These are phyloP conservation scores for Bergia puertoricense DNA, from an alignment of 92 coral and sea anemone genomes.

Conservation along the genomic window DNA sequence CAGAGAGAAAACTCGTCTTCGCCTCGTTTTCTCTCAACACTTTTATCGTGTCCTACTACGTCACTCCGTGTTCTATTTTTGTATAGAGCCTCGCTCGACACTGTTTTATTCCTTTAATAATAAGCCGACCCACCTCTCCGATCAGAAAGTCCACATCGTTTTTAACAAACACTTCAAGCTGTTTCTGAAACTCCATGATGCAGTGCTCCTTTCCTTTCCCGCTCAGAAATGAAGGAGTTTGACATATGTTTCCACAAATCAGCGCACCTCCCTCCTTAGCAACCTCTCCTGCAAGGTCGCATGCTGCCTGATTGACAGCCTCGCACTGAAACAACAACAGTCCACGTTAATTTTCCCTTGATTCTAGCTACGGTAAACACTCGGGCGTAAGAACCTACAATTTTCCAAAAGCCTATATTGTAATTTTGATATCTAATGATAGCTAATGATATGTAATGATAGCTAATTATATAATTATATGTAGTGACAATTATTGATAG, in stretches of 20 bases:
- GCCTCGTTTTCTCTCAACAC: too few species aligned
- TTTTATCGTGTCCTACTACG: too few species aligned
- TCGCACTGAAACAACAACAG: conserved; percentile 39
- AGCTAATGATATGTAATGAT: background rate
- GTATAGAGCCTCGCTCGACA: too few species aligned
- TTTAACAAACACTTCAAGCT: conserved; percentile 68
- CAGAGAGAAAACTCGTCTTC: too few species aligned
- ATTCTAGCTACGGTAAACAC: background rate
- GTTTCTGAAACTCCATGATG: conserved; percentile 62
- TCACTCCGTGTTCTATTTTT: too few species aligned
- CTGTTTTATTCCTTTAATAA: too few species aligned
- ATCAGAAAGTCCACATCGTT: conserved; percentile 72
- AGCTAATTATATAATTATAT: background rate
- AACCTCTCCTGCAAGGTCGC: conserved; percentile 69
- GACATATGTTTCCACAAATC: conserved; percentile 62
- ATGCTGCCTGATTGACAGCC: conserved; percentile 73
- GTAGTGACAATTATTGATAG: too few species aligned
- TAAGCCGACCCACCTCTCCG: conserved; percentile 59
- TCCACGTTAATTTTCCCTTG: background rate
- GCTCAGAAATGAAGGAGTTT: conserved; percentile 61
- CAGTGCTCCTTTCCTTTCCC: conserved; percentile 57
- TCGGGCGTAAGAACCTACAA: background rate
- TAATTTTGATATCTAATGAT: background rate
- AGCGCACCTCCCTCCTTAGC: conserved; percentile 70
- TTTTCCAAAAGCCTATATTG: background rate